Evolutionary conservation across 1,140 invertebrate species (phyloP), one percentile per base, ranked within the genome.

Genomic region (Heliconius melpomene): DNA sequence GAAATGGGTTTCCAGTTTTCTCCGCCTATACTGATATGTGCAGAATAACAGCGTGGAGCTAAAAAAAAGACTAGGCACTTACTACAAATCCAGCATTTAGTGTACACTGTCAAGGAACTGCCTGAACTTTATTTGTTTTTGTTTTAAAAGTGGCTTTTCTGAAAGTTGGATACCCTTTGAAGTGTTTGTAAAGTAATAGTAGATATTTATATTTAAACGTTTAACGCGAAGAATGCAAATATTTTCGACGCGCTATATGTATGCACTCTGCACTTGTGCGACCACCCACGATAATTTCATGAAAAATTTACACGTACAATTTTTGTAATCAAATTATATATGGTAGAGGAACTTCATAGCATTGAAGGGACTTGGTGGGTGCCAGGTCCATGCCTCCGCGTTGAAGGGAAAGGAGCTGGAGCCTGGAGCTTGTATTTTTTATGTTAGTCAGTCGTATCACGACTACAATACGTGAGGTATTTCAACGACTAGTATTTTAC

Each of bases 151-250:
- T 66, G 60, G 13, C 11, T 13, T 26, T 26, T 29, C 23, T 2
- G 60, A 26, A 66, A 66, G 60, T 66, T 66, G 60, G 26, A 66
- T 66, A 29, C 9, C 60, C 60, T 66, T 13, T 66, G 60, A 29
- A 66, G 60, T 29, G n/a, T 66, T 26, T 26, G 60, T 66, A 66
- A 66, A 66, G 26, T 66, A 29, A 66, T 23, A 11, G 60, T 29
- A 36, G 32, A 36, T 36, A 66, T 16, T 23, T n/a, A 26, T 9
- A 16, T 66, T 66, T 66, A 29, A 29, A 66, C 13, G 60, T 26
- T 66, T 29, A 29, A 29, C 11, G 26, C 16, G 60, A 66, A 66
- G 60, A 66, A 23, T 66, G 60, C 23, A 66, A 66, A 66, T 66
- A 66, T 66, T 66, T 26, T 66, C 26, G 60, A 66, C 1, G 0